Conservation (phyloP, 2,797 vertebrate genomes). For the Falco concolor region DNA sequence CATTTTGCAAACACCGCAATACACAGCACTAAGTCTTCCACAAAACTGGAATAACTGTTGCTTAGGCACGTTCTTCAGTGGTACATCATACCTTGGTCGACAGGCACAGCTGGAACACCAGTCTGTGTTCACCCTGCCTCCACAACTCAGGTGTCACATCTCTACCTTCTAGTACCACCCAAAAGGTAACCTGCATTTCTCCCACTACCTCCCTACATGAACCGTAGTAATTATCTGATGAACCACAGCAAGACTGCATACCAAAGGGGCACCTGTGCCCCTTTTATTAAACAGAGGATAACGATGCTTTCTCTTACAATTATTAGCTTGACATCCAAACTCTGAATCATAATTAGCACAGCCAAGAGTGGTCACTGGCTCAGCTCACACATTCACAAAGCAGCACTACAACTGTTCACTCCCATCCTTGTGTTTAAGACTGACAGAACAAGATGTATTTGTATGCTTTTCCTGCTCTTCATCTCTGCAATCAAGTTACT, state of each 20-base stretch:
- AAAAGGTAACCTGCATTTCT: background rate
- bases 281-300: background rate
- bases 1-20: background rate
- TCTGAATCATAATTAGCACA: background rate
- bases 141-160: background rate
- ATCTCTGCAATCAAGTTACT: background rate
- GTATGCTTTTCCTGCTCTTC: background rate
- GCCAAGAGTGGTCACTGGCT: background rate
- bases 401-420: background rate
- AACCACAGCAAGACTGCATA: background rate
- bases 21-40: background rate
- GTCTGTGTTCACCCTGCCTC: background rate
- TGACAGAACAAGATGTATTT: background rate
- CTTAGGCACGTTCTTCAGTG: background rate
- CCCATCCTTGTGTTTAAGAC: background rate
- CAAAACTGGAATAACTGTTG: background rate
- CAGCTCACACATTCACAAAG: background rate
- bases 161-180: background rate
- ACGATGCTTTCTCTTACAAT: background rate
- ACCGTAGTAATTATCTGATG: background rate
- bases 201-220: background rate
- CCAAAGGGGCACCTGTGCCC: background rate
- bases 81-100: background rate
- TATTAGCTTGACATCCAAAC: background rate
- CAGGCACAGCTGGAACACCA: accelerated